phyloP scores from a whole-genome alignment of 2,888 invertebrate genomes.

The Nycteola revayana region DNA sequence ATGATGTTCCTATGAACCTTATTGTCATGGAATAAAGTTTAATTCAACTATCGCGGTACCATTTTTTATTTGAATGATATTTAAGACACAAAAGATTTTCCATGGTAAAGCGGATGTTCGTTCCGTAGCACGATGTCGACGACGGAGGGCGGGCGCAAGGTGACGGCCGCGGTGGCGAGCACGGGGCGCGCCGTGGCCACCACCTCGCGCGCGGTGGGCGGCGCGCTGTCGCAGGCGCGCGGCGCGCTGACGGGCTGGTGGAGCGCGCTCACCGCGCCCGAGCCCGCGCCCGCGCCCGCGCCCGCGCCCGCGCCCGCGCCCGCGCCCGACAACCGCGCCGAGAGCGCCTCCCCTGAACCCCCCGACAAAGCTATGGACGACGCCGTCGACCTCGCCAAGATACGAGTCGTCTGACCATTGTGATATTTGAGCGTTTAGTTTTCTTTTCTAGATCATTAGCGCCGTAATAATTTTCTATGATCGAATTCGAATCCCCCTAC shows the following conservation, averaged over 20 bases:
- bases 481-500: constrained; percentile 1
- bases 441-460: constrained; percentile 11
- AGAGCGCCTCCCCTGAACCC: constrained; percentile 42
- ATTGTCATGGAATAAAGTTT: too few relatives aligned
- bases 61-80: too few relatives aligned
- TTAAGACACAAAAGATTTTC: too few relatives aligned
- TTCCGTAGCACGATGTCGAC: constrained; percentile 94
- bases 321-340: constrained; percentile 35
- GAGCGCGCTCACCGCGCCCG: constrained; percentile 79
- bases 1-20: too few relatives aligned
- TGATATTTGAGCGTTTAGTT: constrained; percentile 10
- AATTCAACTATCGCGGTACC: too few relatives aligned
- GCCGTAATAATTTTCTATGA: constrained; percentile 15
- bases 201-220: constrained; percentile 83
- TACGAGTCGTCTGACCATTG: constrained; percentile 45
- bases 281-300: constrained; percentile 26
- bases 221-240: constrained; percentile 93
- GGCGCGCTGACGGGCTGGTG: constrained; percentile 94
- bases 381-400: constrained; percentile 45
- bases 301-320: constrained; percentile 42
- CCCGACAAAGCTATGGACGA: constrained; percentile 65
- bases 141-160: constrained; percentile 95
- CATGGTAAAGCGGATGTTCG: too few relatives aligned
- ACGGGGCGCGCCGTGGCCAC: constrained; percentile 93
- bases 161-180: constrained; percentile 95